Evolutionary conservation across 2,888 invertebrate genomes (phyloP).

Genomic region (Achlya flavicornis): DNA sequence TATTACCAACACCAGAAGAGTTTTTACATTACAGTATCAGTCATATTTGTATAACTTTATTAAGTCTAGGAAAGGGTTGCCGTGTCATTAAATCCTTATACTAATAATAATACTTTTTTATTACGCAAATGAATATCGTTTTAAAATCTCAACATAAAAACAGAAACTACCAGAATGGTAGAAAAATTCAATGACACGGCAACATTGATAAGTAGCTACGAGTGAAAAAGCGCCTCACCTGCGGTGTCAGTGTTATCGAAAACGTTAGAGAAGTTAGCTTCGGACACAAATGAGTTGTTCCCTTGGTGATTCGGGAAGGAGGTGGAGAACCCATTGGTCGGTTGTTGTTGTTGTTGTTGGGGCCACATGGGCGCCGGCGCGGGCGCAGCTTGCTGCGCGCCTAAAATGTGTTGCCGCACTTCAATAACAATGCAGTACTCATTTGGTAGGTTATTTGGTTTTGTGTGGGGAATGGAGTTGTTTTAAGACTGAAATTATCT

Average conservation of each 20-base stretch:
- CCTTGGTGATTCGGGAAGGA: constrained; percentile 57
- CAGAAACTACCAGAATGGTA: background rate
- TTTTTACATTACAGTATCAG: constrained; percentile 36
- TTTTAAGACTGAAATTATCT: background rate
- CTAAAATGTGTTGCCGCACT: constrained; percentile 37
- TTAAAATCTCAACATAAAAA: background rate
- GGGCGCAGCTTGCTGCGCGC: constrained; percentile 39
- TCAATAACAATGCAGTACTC: constrained; percentile 30
- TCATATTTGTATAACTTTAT: constrained; percentile 12
- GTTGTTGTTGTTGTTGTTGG: constrained; percentile 29
- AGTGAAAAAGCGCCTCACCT: constrained; percentile 79
- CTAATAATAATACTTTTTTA: background rate
- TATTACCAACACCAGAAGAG: constrained; percentile 30
- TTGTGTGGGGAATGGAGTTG: constrained; percentile 2
- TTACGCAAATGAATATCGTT: background rate
- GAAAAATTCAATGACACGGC: constrained; percentile 30
- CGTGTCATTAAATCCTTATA: constrained; percentile 20
- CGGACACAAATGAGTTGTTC: constrained; percentile 88
- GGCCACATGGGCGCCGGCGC: constrained; percentile 45
- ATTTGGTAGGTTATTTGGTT: background rate
- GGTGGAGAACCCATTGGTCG: constrained; percentile 59
- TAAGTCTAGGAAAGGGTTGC: constrained; percentile 13
- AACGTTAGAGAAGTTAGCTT: constrained; percentile 94
- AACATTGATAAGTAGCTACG: constrained; percentile 41
- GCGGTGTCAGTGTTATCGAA: constrained; percentile 90